Percentiles rank a stretch among this genome's conserved stretches.
Evolutionary conservation across 2,888 invertebrate species (phyloP).

Genomic region (Aphodius sticticus): DNA sequence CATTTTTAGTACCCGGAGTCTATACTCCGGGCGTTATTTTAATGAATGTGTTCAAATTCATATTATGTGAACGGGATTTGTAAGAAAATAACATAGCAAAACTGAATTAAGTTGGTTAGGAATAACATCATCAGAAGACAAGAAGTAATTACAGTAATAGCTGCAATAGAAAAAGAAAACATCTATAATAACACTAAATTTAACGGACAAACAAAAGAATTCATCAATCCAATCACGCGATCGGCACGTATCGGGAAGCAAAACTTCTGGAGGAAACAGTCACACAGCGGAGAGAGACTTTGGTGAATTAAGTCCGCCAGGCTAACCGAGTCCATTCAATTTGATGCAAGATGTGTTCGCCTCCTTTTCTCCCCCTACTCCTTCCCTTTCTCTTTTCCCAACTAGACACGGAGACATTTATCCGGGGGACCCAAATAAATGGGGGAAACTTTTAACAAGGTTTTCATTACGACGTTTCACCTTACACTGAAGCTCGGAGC

Average conservation of each 20-base stretch:
- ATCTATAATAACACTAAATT: not conserved
- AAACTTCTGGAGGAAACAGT: not conserved
- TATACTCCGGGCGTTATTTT: too few relatives aligned
- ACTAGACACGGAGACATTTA: slow-evolving; percentile 51
- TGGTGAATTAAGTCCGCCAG: not conserved
- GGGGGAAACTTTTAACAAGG: slow-evolving; percentile 57
- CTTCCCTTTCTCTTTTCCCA: slow-evolving; percentile 48
- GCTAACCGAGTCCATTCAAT: slow-evolving; percentile 53
- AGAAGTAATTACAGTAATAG: too few relatives aligned
- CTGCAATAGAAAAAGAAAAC: too few relatives aligned
- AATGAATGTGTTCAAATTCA: too few relatives aligned
- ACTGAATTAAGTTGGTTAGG: too few relatives aligned
- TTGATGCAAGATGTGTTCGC: slow-evolving; percentile 51
- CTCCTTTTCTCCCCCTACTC: slow-evolving; percentile 47
- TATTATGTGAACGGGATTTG: too few relatives aligned
- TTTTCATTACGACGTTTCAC: slow-evolving; percentile 55
- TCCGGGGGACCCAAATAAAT: slow-evolving; percentile 52
- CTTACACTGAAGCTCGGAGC: slow-evolving; percentile 42
- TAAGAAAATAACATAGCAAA: too few relatives aligned
- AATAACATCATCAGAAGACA: too few relatives aligned
- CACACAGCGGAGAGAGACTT: not conserved
- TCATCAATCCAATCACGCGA: not conserved
- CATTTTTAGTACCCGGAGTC: too few relatives aligned
- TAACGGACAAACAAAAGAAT: not conserved
- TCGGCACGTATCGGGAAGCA: not conserved